Base-by-base conservation (phyloP, 2,797 vertebrate species). In the Sebastes minor region DNA sequence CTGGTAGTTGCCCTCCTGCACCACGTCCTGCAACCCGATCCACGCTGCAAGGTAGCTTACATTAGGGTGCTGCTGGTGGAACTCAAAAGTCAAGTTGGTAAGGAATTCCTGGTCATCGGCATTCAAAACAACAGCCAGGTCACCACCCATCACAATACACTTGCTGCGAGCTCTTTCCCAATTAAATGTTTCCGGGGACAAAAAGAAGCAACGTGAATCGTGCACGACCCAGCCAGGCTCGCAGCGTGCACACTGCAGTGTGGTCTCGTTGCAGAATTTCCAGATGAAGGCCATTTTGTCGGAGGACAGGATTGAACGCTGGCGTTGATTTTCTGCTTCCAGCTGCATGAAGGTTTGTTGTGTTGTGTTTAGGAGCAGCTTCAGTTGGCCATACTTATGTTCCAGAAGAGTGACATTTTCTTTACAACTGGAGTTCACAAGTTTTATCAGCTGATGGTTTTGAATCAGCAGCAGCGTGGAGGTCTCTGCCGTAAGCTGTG, bases 1-100 rank as follows among this genome's bases (percentile, higher is more conserved):
- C 0, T 60, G 1, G 22, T 20, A 28, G 4, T 4, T 2, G 10
- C 12, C 61, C 7, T 82, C 82, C 23, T 28, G 57, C 22, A 76
- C 30, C n/a, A 64, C 56, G 42, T 85, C 80, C 12, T 69, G 46
- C 71, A 85, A 23, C 16, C 76, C 76, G 0, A 84, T 78, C 78
- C 72, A 81, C 0, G 62, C 75, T 22, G 75, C 81, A 6, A 56
- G 71, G 14, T 72, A 64, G 0, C 16, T 0, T 23, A 0, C 14
- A 5, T 38, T 0, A 13, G 49, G 70, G 11, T 78, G 2, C 1
- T 23, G 64, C 10, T 59, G 52, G 16, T 5, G 6, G 38, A n/a
- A 69, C 16, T 76, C 5, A 63, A n/a, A 61, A 9, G 75, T 78
- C 57, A 81, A 3, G n/a, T 28, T 82, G 42, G 66, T 84, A 0